Percentiles rank a stretch among this genome's conserved stretches.
Conservation (phyloP, 2,113 vertebrate genomes). For the Mungos mungo region DNA sequence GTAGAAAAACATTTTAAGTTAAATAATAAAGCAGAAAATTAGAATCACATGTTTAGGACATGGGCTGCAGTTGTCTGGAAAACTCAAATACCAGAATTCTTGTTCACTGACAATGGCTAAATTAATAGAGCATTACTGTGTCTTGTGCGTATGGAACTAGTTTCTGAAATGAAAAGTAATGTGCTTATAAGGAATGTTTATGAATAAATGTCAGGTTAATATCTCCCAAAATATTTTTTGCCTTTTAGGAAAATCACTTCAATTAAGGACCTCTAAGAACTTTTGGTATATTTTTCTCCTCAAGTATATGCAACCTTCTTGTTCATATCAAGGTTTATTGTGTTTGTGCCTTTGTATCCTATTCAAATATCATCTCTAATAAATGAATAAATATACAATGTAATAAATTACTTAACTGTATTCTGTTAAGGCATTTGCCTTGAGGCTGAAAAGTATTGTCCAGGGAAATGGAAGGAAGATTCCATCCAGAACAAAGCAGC, state of each 20-base stretch:
- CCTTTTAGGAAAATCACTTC: not conserved
- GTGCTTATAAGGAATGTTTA: conserved; percentile 37
- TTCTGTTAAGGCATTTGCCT: not conserved
- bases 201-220: conserved; percentile 22
- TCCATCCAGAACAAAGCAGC: not conserved
- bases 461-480: not conserved
- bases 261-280: not conserved
- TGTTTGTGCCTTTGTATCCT: not conserved
- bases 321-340: not conserved
- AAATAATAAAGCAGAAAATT: conserved; percentile 46
- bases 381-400: not conserved
- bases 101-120: conserved; percentile 11
- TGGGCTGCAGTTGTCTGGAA: not conserved
- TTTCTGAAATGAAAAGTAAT: not conserved
- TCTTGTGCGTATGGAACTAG: not conserved
- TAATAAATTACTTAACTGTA: not conserved
- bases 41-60: not conserved
- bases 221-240: conserved; percentile 31
- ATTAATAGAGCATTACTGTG: not conserved
- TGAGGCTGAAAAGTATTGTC: not conserved
- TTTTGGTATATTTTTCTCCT: not conserved
- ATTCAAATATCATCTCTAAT: not conserved
- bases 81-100: not conserved
- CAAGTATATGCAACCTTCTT: not conserved
- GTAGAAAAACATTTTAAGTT: not conserved